Evolutionary conservation across 2,797 vertebrate species (phyloP).

Genomic region (Antennarius maculatus): DNA sequence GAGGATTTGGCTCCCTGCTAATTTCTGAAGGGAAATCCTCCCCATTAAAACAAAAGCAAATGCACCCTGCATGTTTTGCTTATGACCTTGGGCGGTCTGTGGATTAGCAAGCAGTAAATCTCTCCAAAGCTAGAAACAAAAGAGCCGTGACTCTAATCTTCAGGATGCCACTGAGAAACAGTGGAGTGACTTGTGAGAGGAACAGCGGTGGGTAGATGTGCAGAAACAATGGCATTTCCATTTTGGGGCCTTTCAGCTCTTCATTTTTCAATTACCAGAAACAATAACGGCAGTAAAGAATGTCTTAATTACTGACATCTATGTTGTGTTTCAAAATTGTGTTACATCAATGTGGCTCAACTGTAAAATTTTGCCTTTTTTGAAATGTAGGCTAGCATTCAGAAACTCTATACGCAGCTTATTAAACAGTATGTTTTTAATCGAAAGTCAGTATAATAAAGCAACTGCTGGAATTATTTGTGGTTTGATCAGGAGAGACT

Average conservation of each 20-base stretch:
- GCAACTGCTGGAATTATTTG: no score
- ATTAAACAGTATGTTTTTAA: no score
- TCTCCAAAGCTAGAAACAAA: constrained; percentile 48
- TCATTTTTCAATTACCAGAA: constrained; percentile 2
- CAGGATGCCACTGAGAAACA: constrained; percentile 39
- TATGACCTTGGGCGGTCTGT: constrained; percentile 48
- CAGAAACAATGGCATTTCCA: constrained; percentile 32
- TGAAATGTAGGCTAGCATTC: background rate
- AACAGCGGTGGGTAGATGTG: constrained; percentile 43
- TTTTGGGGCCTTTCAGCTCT: constrained; percentile 31
- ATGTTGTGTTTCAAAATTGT: background rate
- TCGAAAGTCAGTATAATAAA: no score
- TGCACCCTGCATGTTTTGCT: constrained; percentile 21
- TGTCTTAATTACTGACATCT: background rate
- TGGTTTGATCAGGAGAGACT: no score
- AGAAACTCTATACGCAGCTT: no score
- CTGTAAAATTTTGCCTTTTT: background rate
- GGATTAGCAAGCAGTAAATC: constrained; percentile 68
- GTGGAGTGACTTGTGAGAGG: constrained; percentile 17
- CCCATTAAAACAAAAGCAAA: constrained; percentile 17
- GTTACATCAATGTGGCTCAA: no score
- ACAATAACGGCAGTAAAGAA: background rate
- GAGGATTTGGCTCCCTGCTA: constrained; percentile 14
- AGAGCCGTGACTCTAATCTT: constrained; percentile 58
- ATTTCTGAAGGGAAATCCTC: constrained; percentile 15